Evolutionary conservation across 2,797 vertebrate species (phyloP).

Genomic region (Pangasius mekongensis): DNA sequence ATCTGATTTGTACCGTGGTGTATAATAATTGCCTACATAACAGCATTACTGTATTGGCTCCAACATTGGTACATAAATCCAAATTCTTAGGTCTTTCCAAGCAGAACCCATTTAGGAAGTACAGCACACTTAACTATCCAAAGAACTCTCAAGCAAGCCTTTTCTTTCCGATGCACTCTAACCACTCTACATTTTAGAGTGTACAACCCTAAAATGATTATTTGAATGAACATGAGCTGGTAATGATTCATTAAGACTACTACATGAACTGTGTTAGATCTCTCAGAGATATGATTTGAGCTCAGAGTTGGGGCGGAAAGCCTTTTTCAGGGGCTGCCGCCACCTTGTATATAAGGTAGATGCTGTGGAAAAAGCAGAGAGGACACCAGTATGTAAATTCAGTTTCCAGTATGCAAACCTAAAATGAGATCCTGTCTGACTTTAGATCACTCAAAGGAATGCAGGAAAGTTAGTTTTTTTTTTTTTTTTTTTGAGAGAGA

Average conservation of each 20-base stretch:
- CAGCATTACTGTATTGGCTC: not conserved
- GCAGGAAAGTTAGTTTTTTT: too few relatives aligned
- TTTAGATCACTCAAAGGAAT: not conserved
- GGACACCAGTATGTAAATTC: conserved; percentile 12
- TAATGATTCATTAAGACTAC: not conserved
- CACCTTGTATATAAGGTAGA: not conserved
- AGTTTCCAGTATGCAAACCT: not conserved
- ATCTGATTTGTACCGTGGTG: not conserved
- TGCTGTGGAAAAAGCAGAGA: not conserved
- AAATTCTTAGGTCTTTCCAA: not conserved
- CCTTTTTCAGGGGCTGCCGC: not conserved
- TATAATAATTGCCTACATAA: not conserved
- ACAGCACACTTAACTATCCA: not conserved
- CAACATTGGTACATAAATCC: not conserved
- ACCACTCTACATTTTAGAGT: not conserved
- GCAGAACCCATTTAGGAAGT: not conserved
- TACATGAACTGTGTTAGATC: not conserved
- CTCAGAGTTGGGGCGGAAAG: not conserved
- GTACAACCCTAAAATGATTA: not conserved
- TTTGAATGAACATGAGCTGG: not conserved
- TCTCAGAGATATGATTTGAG: not conserved
- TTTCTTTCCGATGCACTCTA: not conserved
- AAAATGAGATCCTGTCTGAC: not conserved
- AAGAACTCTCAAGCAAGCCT: not conserved
- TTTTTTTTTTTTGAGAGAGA: not conserved